Evolutionary conservation across 2,797 vertebrate species (phyloP).

Genomic region (Sebastes itinus): DNA sequence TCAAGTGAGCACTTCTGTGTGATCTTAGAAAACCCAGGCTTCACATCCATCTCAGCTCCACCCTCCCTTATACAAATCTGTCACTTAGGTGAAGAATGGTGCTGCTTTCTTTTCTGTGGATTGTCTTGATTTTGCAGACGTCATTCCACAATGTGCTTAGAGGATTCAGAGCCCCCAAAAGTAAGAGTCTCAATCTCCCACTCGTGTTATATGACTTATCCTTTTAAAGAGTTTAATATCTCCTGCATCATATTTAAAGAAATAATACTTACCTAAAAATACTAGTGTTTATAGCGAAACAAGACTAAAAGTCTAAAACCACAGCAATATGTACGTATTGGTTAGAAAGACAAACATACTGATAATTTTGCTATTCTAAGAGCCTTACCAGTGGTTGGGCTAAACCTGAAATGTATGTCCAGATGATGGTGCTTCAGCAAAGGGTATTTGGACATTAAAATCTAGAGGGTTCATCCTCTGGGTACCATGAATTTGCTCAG

Average conservation of each 20-base stretch:
- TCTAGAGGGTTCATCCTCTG: neutral
- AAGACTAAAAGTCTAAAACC: neutral
- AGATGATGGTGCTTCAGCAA: neutral
- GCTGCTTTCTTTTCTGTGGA: neutral
- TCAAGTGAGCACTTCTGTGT: neutral
- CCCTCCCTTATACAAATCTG: neutral
- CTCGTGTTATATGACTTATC: neutral
- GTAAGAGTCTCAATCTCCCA: neutral
- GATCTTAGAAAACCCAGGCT: neutral
- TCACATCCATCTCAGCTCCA: constrained; percentile 14
- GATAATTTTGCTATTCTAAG: too few species aligned
- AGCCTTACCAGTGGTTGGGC: neutral
- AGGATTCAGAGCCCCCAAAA: neutral
- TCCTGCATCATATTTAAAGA: neutral
- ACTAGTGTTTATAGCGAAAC: neutral
- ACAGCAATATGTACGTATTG: neutral
- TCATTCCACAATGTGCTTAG: neutral
- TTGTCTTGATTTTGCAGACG: constrained; percentile 9
- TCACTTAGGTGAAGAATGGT: neutral
- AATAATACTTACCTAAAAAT: neutral
- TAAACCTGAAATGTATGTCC: fast-evolving
- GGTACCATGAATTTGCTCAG: neutral
- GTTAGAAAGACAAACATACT: neutral
- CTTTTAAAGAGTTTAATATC: neutral
- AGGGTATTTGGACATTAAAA: neutral